Evolutionary conservation across 2,113 vertebrate genomes (phyloP).

Genomic region (Psettodes erumei): DNA sequence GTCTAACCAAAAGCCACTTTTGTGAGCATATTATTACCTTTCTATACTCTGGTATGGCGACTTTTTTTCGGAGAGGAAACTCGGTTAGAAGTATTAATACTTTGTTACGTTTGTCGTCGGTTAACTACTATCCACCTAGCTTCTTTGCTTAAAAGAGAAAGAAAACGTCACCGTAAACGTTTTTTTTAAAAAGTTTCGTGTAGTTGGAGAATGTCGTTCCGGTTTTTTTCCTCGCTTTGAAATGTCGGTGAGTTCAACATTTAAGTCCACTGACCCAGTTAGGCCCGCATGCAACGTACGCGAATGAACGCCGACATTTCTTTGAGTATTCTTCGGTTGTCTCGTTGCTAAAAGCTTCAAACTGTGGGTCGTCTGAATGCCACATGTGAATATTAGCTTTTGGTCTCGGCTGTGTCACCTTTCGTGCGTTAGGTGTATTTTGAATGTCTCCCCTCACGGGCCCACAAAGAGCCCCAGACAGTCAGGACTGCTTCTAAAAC

Average conservation of each 20-base stretch:
- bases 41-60: accelerated
- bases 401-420: neutral
- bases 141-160: slow-evolving; percentile 3
- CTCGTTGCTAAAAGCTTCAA: neutral
- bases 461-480: neutral
- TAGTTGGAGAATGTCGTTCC: neutral
- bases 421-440: neutral
- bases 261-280: slow-evolving; percentile 7
- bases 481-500: neutral
- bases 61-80: neutral
- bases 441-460: slow-evolving; percentile 20
- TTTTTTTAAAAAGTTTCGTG: neutral
- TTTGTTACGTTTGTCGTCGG: neutral
- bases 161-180: neutral
- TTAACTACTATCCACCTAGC: neutral
- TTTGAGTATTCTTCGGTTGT: neutral
- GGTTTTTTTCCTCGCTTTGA: neutral
- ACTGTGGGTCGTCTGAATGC: neutral
- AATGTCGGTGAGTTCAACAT: neutral
- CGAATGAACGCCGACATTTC: neutral
- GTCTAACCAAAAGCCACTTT: slow-evolving; percentile 1
- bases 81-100: neutral
- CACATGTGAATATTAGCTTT: neutral
- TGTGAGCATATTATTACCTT: accelerated
- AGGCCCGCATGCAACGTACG: slow-evolving; percentile 2